These are phyloP conservation scores for Blera fallax DNA, from an alignment of 2,888 invertebrate species.

Conservation along the genomic window DNA sequence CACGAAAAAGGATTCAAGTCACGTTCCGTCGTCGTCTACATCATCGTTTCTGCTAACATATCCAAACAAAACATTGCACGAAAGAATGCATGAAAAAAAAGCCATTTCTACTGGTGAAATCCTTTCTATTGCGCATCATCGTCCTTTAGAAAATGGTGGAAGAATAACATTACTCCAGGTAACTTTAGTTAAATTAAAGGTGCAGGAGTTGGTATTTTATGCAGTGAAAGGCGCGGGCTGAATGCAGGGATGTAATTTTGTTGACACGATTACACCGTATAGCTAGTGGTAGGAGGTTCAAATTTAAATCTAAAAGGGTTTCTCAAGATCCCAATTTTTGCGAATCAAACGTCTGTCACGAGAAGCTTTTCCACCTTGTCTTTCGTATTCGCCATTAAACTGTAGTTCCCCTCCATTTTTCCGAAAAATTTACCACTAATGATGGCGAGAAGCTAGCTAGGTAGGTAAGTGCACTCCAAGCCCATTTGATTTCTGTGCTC, in stretches of 20 bases:
- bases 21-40: conserved; percentile 48
- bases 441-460: too few relatives aligned
- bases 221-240: background rate
- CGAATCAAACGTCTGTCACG: too few relatives aligned
- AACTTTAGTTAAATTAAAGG: background rate
- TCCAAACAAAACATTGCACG: conserved; percentile 43
- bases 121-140: conserved; percentile 3
- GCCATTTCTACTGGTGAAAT: conserved; percentile 1
- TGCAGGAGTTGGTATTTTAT: background rate
- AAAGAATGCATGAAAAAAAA: conserved; percentile 14
- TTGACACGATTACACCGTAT: too few relatives aligned
- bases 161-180: conserved; percentile 11
- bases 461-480: too few relatives aligned
- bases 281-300: too few relatives aligned
- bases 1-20: conserved; percentile 47
- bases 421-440: too few relatives aligned
- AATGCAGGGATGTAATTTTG: background rate
- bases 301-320: too few relatives aligned
- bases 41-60: conserved; percentile 19
- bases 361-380: too few relatives aligned
- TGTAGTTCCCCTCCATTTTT: too few relatives aligned
- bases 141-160: conserved; percentile 28
- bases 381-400: too few relatives aligned
- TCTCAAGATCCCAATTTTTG: too few relatives aligned
- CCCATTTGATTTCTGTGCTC: too few relatives aligned